phyloP scores from a whole-genome alignment of 2,888 invertebrate genomes.

The Schrankia costaestrigalis region DNA sequence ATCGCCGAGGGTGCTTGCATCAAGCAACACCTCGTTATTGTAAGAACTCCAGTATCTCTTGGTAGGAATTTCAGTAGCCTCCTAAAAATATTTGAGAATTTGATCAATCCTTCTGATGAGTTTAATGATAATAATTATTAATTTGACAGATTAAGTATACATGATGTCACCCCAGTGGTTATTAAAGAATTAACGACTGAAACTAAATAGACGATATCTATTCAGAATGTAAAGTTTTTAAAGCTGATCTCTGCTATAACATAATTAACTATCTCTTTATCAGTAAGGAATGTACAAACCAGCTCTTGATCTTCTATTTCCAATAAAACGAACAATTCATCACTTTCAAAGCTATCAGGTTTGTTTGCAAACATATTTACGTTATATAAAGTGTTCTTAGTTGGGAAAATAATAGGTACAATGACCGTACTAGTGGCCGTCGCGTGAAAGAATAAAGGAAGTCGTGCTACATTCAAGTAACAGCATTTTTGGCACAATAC shows the following conservation, averaged over 20 bases:
- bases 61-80: constrained; percentile 50
- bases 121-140: neutral
- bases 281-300: neutral
- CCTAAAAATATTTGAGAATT: constrained; percentile 42
- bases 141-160: too few relatives aligned
- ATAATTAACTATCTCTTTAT: too few relatives aligned
- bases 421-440: constrained; percentile 37
- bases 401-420: constrained; percentile 23
- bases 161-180: too few relatives aligned
- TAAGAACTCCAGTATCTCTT: constrained; percentile 55
- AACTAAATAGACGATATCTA: too few relatives aligned
- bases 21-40: constrained; percentile 69
- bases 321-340: constrained; percentile 14
- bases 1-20: constrained; percentile 83
- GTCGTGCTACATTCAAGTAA: constrained; percentile 25
- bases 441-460: constrained; percentile 45
- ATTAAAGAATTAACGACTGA: too few relatives aligned
- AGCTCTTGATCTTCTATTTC: constrained; percentile 21
- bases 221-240: too few relatives aligned
- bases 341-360: constrained; percentile 13
- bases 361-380: constrained; percentile 29
- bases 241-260: too few relatives aligned
- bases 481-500: constrained; percentile 45
- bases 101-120: neutral
- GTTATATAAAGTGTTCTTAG: neutral